A percentile compares a stretch with the other conserved stretches of the same genome.
Conservation (phyloP, 2,113 vertebrate genomes). For the Strix uralensis region DNA sequence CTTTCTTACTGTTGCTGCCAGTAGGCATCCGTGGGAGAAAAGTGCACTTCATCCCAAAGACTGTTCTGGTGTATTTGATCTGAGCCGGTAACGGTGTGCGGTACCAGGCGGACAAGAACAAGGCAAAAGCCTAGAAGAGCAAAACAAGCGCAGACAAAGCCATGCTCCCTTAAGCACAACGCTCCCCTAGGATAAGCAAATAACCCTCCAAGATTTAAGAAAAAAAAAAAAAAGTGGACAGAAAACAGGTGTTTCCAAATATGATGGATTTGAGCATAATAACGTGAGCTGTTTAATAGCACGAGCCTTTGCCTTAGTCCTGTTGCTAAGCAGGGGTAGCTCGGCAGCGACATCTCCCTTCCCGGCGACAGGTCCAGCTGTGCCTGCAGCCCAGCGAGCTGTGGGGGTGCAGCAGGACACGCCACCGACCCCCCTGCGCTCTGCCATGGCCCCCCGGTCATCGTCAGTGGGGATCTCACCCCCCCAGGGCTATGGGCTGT, state of each 20-base stretch:
- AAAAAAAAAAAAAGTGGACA: no score
- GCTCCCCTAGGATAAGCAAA: not conserved
- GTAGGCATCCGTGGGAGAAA: not conserved
- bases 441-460: not conserved
- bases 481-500: fast-evolving
- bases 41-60: not conserved
- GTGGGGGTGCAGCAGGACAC: fast-evolving
- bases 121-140: not conserved
- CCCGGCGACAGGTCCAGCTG: not conserved
- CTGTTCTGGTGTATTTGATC: not conserved
- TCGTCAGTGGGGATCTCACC: fast-evolving
- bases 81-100: fast-evolving
- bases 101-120: not conserved
- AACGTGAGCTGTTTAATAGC: not conserved
- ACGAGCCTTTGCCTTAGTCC: not conserved
- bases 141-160: not conserved
- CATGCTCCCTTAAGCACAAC: not conserved
- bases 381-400: not conserved
- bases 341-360: not conserved
- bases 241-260: not conserved
- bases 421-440: fast-evolving
- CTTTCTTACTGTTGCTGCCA: not conserved
- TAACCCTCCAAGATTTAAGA: not conserved
- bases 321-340: not conserved
- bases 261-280: not conserved